Base-by-base conservation (phyloP, 2,888 invertebrate species). In the Hydriomena furcata region DNA sequence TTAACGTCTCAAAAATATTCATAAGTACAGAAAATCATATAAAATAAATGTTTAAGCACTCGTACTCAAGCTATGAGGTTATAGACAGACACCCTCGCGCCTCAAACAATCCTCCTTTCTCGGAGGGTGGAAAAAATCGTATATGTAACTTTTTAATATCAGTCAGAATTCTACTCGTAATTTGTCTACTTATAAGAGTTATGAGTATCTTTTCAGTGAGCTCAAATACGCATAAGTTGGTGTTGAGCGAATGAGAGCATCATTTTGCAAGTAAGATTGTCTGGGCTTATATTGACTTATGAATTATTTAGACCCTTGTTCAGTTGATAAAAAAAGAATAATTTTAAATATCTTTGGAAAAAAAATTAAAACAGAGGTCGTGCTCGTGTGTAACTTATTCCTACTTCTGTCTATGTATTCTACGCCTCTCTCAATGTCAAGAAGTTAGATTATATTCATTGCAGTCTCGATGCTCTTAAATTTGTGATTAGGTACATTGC, bases 221-320 rank as follows among this genome's bases (percentile, higher is more conserved):
- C 32, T 45, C 37, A 37, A 52, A 47, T 17, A 7, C 32, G 7
- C 17, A 23, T 17, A 17, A 3, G 4, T 4, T n/a, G n/a, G 10
- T 35, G 21, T 10, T 28, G 21, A 34, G 27, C 8, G 20, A 37
- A 38, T 36, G 46, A 51, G 41, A 32, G 20, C 47, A 34, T 38
- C 40, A 55, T 56, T 61, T 56, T 51, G 57, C 57, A 61, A 61
- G 52, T 55, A 45, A 53, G 50, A 59, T 59, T 53, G 59, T 57
- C 53, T 59, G 53, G 38, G 40, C 23, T 36, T 56, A 55, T 52
- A 50, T 45, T 51, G 43, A 43, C 11, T 31, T 32, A 57, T 61
- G 57, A 57, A 61, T 61, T 53, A 59, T 61, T 55, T 42, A 61
- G 44, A 31, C 25, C 20, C 34, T 24, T 21, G 41, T 31, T 36